Evolutionary conservation across 2,888 invertebrate species (phyloP).

Genomic region (Coelogynopora nodosa): DNA sequence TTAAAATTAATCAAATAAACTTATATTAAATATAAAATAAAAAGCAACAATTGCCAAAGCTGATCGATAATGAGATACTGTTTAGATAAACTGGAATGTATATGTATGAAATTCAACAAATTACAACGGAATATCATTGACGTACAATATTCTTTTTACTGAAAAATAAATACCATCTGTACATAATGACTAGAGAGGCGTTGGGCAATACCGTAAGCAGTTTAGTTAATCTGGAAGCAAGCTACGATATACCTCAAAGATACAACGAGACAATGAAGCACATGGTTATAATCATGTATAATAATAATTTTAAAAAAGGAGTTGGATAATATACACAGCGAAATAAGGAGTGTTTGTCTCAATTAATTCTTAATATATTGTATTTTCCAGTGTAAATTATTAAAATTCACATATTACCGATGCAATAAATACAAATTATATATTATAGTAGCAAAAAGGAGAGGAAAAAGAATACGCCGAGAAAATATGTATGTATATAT

Average conservation of each 20-base stretch:
- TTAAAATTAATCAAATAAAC: too few relatives aligned
- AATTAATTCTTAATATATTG: too few relatives aligned
- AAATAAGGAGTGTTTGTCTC: too few relatives aligned
- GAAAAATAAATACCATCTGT: slow-evolving; percentile 6
- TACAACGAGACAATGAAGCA: too few relatives aligned
- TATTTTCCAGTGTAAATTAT: not conserved
- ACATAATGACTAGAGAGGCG: slow-evolving; percentile 31
- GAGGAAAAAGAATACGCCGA: not conserved
- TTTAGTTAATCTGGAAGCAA: slow-evolving; percentile 6
- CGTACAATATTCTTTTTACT: too few relatives aligned
- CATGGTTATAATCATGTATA: too few relatives aligned
- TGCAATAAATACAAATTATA: not conserved
- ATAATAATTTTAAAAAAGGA: too few relatives aligned
- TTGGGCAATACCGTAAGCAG: slow-evolving; percentile 2
- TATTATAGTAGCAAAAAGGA: not conserved
- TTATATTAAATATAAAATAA: too few relatives aligned
- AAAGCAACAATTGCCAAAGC: too few relatives aligned
- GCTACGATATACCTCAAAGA: not conserved
- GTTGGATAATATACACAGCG: too few relatives aligned
- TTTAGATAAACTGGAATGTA: not conserved
- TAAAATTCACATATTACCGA: not conserved
- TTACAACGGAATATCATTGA: too few relatives aligned
- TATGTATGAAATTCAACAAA: too few relatives aligned
- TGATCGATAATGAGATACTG: not conserved
- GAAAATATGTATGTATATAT: not conserved